Percentiles rank a stretch among this genome's conserved stretches.
Evolutionary conservation across 53 echinoderm and acorn worm species (phyloP).

Genomic region (Apostichopus leukothele): DNA sequence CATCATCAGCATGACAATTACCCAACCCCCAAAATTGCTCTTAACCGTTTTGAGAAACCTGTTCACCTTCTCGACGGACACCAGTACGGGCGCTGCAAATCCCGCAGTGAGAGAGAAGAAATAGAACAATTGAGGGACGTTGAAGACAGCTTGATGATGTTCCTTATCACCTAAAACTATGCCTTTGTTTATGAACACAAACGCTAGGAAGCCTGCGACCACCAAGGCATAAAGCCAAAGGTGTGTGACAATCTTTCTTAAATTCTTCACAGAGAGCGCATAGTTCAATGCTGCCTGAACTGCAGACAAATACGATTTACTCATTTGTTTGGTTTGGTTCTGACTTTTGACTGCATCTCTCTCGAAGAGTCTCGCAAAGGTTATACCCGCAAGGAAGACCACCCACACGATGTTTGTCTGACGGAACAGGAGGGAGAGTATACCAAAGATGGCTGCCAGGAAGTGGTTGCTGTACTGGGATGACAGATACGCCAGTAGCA

Average conservation of each 20-base stretch:
- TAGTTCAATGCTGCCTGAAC: conserved; percentile 49
- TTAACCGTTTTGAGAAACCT: conserved; percentile 54
- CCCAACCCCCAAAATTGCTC: conserved; percentile 47
- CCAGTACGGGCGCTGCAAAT: conserved; percentile 68
- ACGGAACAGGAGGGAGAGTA: conserved; percentile 80
- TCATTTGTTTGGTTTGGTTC: conserved; percentile 55
- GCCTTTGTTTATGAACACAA: conserved; percentile 78
- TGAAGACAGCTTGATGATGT: conserved; percentile 79
- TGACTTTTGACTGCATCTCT: conserved; percentile 49
- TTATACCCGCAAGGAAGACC: conserved; percentile 80
- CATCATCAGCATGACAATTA: conserved; percentile 52
- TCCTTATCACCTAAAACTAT: conserved; percentile 87
- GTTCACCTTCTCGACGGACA: conserved; percentile 53
- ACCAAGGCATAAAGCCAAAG: conserved; percentile 77
- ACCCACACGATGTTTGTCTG: conserved; percentile 99
- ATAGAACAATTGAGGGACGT: conserved; percentile 89
- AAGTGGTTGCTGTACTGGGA: conserved; percentile 81
- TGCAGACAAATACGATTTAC: conserved; percentile 45
- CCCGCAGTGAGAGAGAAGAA: conserved; percentile 73
- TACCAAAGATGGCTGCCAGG: conserved; percentile 72
- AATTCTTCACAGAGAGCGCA: conserved; percentile 60
- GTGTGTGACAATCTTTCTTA: conserved; percentile 52
- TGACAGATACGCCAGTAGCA: conserved; percentile 85
- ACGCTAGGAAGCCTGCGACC: conserved; percentile 56
- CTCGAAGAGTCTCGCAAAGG: conserved; percentile 51